These are phyloP conservation scores for Dione juno DNA, from an alignment of 2,888 invertebrate genomes.

Conservation along the genomic window DNA sequence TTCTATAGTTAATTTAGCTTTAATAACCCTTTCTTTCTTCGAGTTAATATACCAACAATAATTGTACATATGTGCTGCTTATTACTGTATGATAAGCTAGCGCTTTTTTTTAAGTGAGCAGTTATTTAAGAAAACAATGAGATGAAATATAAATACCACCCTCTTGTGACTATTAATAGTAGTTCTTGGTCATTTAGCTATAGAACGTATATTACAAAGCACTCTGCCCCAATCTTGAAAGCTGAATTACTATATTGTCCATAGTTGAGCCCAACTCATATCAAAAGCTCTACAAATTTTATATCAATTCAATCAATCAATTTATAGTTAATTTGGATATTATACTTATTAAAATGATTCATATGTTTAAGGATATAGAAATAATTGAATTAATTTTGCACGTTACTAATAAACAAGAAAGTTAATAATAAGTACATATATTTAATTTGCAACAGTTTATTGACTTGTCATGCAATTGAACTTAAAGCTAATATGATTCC, in stretches of 20 bases:
- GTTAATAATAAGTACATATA: no score
- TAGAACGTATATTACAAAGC: constrained; percentile 54
- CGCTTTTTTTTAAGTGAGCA: constrained; percentile 8
- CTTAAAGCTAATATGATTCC: constrained; percentile 33
- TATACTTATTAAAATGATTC: background rate
- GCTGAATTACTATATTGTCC: constrained; percentile 61
- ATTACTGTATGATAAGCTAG: constrained; percentile 28
- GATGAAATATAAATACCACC: background rate
- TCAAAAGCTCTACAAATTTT: constrained; percentile 59
- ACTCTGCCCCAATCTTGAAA: constrained; percentile 61
- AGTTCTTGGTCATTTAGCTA: constrained; percentile 41
- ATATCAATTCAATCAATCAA: no score
- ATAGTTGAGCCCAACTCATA: constrained; percentile 56
- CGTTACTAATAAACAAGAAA: constrained; percentile 44
- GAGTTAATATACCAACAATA: constrained; percentile 32
- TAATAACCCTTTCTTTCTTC: constrained; percentile 41
- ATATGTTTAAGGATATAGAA: no score
- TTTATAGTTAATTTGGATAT: background rate
- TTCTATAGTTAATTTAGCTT: constrained; percentile 48
- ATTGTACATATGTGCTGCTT: constrained; percentile 6
- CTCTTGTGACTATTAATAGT: background rate
- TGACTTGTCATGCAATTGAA: constrained; percentile 36
- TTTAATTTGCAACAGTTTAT: no score
- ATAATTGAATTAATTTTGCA: constrained; percentile 21
- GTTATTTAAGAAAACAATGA: constrained; percentile 19